Evolutionary conservation across 2,797 vertebrate genomes (phyloP).

Genomic region (Cossypha polioptera): DNA sequence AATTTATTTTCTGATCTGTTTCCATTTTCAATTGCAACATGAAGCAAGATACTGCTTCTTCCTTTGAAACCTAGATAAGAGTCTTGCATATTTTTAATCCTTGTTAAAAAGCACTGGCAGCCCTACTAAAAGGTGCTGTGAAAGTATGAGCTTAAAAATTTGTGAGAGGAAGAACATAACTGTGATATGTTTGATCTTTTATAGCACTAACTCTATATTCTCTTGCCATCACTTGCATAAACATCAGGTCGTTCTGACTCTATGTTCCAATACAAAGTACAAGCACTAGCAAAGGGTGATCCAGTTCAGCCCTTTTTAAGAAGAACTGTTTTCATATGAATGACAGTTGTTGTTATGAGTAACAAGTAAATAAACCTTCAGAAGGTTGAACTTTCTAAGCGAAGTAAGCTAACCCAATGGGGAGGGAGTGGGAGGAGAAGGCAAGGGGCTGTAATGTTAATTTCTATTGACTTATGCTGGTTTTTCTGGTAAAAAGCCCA

Average conservation of each 20-base stretch:
- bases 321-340: not conserved
- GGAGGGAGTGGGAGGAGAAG: not conserved
- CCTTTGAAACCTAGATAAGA: not conserved
- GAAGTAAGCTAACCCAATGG: not conserved
- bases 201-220: not conserved
- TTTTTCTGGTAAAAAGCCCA: not conserved
- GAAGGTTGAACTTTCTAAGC: not conserved
- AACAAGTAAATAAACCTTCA: not conserved
- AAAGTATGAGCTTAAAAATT: not conserved
- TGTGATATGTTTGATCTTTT: not conserved
- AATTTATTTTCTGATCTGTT: not conserved
- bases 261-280: not conserved
- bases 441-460: not conserved
- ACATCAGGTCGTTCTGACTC: not conserved
- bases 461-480: not conserved
- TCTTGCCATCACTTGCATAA: not conserved
- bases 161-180: not conserved
- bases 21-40: not conserved
- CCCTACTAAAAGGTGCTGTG: not conserved
- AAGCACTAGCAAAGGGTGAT: not conserved
- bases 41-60: not conserved
- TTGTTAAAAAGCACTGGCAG: not conserved
- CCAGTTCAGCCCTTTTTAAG: not conserved
- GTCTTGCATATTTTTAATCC: not conserved
- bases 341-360: not conserved